A percentile compares a stretch with the other conserved stretches of the same genome.
Conservation (phyloP, 2,888 invertebrate genomes). For the Automeris io region DNA sequence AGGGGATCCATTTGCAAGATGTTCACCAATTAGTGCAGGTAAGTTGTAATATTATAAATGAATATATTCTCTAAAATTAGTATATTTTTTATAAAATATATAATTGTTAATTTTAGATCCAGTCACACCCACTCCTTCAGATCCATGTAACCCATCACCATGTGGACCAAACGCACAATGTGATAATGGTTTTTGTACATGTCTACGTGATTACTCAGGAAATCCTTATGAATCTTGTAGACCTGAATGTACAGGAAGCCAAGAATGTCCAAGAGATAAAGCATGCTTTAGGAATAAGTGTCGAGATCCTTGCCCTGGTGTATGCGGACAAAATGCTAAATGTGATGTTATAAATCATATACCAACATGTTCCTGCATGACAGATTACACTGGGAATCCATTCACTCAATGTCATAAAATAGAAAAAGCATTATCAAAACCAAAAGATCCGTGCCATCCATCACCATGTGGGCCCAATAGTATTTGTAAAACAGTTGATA, state of each 20-base stretch:
- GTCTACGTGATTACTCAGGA: slow-evolving; percentile 81
- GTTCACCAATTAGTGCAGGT: slow-evolving; percentile 76
- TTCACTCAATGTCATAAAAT: slow-evolving; percentile 73
- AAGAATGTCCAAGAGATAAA: slow-evolving; percentile 82
- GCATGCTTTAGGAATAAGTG: slow-evolving; percentile 86
- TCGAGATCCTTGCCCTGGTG: slow-evolving; percentile 84
- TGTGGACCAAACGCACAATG: slow-evolving; percentile 86
- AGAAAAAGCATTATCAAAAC: slow-evolving; percentile 32
- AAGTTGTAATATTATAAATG: slow-evolving; percentile 10
- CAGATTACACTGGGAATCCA: slow-evolving; percentile 84
- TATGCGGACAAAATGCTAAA: slow-evolving; percentile 84
- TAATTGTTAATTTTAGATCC: slow-evolving; percentile 42
- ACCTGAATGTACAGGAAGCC: slow-evolving; percentile 84
- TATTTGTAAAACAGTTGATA: slow-evolving; percentile 85
- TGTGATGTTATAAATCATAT: slow-evolving; percentile 86
- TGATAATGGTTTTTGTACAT: slow-evolving; percentile 81
- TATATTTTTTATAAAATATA: neutral
- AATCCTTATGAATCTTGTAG: slow-evolving; percentile 84
- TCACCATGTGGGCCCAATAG: slow-evolving; percentile 89
- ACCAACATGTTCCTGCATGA: slow-evolving; percentile 82
- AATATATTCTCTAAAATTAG: slow-evolving; percentile 5
- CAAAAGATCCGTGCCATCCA: slow-evolving; percentile 84
- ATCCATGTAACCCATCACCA: slow-evolving; percentile 83
- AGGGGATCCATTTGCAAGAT: slow-evolving; percentile 89
- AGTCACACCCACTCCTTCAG: slow-evolving; percentile 50